phyloP scores from a whole-genome alignment of 2,888 invertebrate species.

The Muschampia plurimacula region DNA sequence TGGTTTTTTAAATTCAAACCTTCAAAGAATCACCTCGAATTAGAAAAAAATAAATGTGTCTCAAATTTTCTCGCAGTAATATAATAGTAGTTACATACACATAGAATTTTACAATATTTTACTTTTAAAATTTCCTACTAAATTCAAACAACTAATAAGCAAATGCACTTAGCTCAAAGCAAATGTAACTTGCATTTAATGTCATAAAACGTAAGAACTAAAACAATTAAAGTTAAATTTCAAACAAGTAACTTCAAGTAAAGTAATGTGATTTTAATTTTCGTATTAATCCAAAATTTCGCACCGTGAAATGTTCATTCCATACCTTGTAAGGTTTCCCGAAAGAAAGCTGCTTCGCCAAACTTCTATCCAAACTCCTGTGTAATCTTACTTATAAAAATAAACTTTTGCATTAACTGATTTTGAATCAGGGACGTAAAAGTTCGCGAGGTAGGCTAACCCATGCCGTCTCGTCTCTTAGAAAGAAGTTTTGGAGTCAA shows the following conservation, averaged over 20 bases:
- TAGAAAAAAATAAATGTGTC: too few relatives aligned
- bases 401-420: constrained; percentile 87
- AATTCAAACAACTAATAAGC: too few relatives aligned
- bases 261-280: constrained; percentile 79
- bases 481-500: constrained; percentile 71
- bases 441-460: constrained; percentile 74
- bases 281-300: constrained; percentile 78
- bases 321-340: constrained; percentile 79
- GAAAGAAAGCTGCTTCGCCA: constrained; percentile 78
- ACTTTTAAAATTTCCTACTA: too few relatives aligned
- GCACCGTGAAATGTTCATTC: constrained; percentile 72
- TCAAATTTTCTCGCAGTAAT: too few relatives aligned
- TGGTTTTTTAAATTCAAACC: not conserved
- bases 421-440: constrained; percentile 79
- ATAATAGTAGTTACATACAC: too few relatives aligned
- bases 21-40: not conserved
- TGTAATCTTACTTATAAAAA: constrained; percentile 87
- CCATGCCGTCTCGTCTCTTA: constrained; percentile 55
- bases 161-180: too few relatives aligned
- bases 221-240: not conserved
- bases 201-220: not conserved
- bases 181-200: too few relatives aligned
- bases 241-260: constrained; percentile 58
- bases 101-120: too few relatives aligned
- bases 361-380: constrained; percentile 79